Evolutionary conservation across 2,797 vertebrate genomes (phyloP), one percentile per base, ranked within the genome.

Genomic region (Fistularia tabacaria): DNA sequence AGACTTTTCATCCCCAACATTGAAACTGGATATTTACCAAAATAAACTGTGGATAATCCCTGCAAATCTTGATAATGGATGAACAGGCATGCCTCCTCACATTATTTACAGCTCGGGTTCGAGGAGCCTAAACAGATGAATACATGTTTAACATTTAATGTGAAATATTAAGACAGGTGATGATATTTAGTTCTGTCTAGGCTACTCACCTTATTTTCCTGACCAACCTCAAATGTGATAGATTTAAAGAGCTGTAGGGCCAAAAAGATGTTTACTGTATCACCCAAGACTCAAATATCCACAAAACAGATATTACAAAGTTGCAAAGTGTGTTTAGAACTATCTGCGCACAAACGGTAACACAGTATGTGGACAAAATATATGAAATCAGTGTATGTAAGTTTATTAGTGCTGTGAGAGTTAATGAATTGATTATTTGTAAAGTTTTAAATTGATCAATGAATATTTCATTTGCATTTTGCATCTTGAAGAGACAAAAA

Each of bases 11-110:
- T 38, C 13, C 3, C 1, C 38, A 38, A 51, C 37, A 4, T 9
- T 51, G 11, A 9, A 10, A 7, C 12, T 14, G 39, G 6, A 54
- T 4, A 46, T 55, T 57, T 68, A 98, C 97, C 93, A 95, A 72
- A 44, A 98, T 90, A 45, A 96, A 89, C 6, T 95, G 90, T 10
- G 97, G 91, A 70, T 94, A 97, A 89, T 98, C 95, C 7, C 96
- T 84, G 69, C 95, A 99, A 74, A 98, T 97, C 83, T 93, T 97
- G 67, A 98, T 94, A 80, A 99, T 93, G 38, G 95, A 93, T 4
- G 93, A 97, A 71, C 93, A 96, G 0, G 95, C 96, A 1, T 99
- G 97, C 57, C 96, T 91, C 79, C 97, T 91, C 62, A 98, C 93
- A 36, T 95, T 98, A 82, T 95, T 98, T 49, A 97, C 94, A 36